These are phyloP conservation scores for Ornithorhynchus anatinus DNA, from an alignment of 2,113 vertebrate genomes.

Conservation along the genomic window DNA sequence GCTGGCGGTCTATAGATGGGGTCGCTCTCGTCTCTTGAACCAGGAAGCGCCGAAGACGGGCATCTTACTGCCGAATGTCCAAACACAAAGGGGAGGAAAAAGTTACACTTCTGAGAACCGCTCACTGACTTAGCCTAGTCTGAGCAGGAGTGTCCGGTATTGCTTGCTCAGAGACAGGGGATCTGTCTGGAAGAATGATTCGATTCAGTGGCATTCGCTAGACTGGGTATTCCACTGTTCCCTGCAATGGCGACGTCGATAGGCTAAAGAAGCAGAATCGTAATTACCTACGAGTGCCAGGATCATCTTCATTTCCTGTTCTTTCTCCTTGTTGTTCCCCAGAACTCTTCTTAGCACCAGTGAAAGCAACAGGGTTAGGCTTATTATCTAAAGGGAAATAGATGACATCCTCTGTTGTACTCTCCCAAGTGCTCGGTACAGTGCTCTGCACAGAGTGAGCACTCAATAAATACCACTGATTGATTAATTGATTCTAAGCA, in stretches of 20 bases:
- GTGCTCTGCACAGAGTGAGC: no score
- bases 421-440: no score
- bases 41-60: not conserved
- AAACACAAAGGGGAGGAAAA: not conserved
- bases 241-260: no score
- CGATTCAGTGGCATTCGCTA: not conserved
- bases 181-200: not conserved
- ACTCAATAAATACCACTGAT: no score
- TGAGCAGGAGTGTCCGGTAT: not conserved
- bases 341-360: slow-evolving; percentile 16
- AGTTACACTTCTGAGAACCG: not conserved
- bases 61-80: slow-evolving; percentile 25
- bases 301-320: slow-evolving; percentile 30
- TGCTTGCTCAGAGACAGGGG: not conserved
- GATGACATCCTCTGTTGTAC: no score
- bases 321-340: slow-evolving; percentile 11
- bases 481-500: no score
- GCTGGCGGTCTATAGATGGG: slow-evolving; percentile 36
- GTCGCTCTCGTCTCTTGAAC: slow-evolving; percentile 23
- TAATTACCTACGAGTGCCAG: slow-evolving; percentile 39
- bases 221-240: not conserved
- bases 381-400: slow-evolving; percentile 12
- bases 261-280: no score
- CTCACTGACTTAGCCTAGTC: not conserved
- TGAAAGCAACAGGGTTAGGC: slow-evolving; percentile 7